Conservation (phyloP, 2,888 invertebrate species). For the Mallateleia sp. region DNA sequence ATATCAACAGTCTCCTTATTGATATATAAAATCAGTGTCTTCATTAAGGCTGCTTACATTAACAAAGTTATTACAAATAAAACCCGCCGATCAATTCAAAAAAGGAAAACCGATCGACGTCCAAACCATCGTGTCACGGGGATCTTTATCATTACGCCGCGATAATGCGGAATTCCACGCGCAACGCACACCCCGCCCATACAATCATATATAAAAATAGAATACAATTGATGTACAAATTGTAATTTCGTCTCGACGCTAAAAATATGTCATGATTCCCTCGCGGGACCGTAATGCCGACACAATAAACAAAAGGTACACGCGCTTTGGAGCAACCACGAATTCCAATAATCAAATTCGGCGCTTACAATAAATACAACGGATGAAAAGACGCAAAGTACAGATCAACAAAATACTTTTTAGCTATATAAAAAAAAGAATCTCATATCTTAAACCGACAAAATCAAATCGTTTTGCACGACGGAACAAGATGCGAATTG, state of each 20-base stretch:
- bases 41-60: constrained; percentile 49
- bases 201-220: constrained; percentile 71
- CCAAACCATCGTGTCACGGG: background rate
- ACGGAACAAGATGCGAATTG: too few relatives aligned
- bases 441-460: background rate
- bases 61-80: constrained; percentile 44
- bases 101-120: constrained; percentile 17
- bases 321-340: constrained; percentile 19
- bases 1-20: constrained; percentile 53
- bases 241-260: constrained; percentile 49
- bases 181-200: constrained; percentile 32
- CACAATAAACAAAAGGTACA: constrained; percentile 35
- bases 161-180: constrained; percentile 20
- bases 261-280: constrained; percentile 67
- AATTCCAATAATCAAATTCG: constrained; percentile 10
- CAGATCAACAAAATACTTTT: constrained; percentile 49
- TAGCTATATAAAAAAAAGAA: constrained; percentile 11
- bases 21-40: constrained; percentile 42
- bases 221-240: constrained; percentile 70
- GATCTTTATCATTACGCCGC: constrained; percentile 13
- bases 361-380: constrained; percentile 53
- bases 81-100: constrained; percentile 16
- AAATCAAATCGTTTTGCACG: constrained; percentile 5
- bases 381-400: constrained; percentile 30
- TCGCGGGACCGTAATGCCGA: background rate